phyloP scores from a whole-genome alignment of 2,888 invertebrate species.

The Eupsilia transversa region DNA sequence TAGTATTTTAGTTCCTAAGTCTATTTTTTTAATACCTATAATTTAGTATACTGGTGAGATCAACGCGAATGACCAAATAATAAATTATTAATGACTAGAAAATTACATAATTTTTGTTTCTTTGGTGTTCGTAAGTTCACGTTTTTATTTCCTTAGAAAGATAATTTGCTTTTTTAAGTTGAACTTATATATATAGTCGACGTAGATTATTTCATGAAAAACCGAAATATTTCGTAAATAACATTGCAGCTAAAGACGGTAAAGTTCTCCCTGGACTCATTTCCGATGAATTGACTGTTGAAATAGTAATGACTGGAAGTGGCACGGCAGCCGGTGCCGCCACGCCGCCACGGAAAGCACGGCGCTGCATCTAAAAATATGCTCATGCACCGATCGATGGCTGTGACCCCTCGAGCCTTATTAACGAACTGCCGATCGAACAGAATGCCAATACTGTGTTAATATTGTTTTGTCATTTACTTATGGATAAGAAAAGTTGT shows the following conservation, averaged over 20 bases:
- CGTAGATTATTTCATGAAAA: neutral
- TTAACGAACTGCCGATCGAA: constrained; percentile 66
- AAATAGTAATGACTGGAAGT: constrained; percentile 83
- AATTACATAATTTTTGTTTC: neutral
- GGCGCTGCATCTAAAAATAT: constrained; percentile 88
- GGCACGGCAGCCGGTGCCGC: constrained; percentile 17
- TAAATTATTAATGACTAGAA: constrained; percentile 1
- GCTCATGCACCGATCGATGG: constrained; percentile 81
- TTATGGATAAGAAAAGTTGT: neutral
- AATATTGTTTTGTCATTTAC: neutral
- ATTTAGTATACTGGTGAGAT: constrained; percentile 25
- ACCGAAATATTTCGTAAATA: neutral
- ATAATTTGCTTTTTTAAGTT: neutral
- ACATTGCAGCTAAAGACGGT: constrained; percentile 41
- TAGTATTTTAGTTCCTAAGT: neutral
- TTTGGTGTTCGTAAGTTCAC: constrained; percentile 6
- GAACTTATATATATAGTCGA: too few relatives aligned
- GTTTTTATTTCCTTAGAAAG: neutral
- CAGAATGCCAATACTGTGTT: constrained; percentile 47
- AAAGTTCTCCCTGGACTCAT: constrained; percentile 69
- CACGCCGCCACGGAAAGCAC: constrained; percentile 13
- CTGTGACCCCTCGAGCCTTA: constrained; percentile 72
- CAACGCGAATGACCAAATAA: constrained; percentile 15
- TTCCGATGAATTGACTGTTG: constrained; percentile 75
- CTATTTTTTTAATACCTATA: neutral